These are phyloP conservation scores for Diloba caeruleocephala DNA, from an alignment of 2,888 invertebrate species.

Conservation along the genomic window DNA sequence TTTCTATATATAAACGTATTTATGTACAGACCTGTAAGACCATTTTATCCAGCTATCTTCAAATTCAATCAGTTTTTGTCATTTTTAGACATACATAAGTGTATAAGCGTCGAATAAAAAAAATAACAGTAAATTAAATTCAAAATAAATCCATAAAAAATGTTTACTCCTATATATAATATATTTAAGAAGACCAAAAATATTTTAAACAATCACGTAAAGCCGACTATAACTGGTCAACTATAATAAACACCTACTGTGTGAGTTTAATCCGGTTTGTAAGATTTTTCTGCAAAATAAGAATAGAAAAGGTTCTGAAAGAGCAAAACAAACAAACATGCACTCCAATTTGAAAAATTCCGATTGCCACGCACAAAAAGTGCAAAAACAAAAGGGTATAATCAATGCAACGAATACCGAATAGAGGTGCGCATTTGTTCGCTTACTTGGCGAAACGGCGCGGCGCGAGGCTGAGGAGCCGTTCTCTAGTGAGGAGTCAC, in stretches of 20 bases:
- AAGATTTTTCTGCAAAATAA: constrained; percentile 15
- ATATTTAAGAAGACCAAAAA: too few relatives aligned
- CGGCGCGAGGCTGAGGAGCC: constrained; percentile 47
- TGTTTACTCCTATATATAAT: too few relatives aligned
- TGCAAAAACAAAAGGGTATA: constrained; percentile 73
- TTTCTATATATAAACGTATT: too few relatives aligned
- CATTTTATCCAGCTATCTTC: too few relatives aligned
- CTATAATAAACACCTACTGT: constrained; percentile 12
- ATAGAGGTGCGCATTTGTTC: constrained; percentile 81
- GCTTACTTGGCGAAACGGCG: constrained; percentile 71
- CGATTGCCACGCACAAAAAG: constrained; percentile 71
- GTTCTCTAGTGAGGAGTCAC: constrained; percentile 49
- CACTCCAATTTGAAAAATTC: constrained; percentile 70
- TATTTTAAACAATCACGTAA: too few relatives aligned
- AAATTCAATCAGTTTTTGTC: too few relatives aligned
- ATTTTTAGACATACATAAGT: too few relatives aligned
- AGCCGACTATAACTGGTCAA: too few relatives aligned
- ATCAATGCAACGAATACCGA: constrained; percentile 68
- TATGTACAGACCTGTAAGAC: too few relatives aligned
- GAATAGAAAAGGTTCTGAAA: constrained; percentile 26
- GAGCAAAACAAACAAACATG: constrained; percentile 64
- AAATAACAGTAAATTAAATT: too few relatives aligned
- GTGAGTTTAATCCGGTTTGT: constrained; percentile 10
- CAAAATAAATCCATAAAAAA: too few relatives aligned
- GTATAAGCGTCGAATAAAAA: too few relatives aligned